Base-by-base conservation (phyloP, 1,140 invertebrate genomes). In the Bilobella aurantiaca region DNA sequence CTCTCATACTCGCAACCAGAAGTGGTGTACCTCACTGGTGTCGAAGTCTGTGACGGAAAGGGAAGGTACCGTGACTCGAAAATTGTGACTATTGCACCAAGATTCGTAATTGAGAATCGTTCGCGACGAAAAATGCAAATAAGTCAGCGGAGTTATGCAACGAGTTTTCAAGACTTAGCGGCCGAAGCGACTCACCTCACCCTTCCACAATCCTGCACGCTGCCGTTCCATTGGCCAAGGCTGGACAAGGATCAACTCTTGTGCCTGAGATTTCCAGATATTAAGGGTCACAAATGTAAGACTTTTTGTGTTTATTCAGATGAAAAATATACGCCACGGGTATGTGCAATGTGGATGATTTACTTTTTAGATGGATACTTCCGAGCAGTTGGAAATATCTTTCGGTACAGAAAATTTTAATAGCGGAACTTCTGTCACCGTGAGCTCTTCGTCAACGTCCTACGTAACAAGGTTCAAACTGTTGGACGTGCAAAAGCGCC, bases 161-260 rank as follows among this genome's bases (percentile, higher is more conserved):
- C 84, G 0, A 82, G 81, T 32, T 74, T 83, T 47, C 79, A 81
- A 70, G 83, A 88, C 78, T 84, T 83, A 0, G 83, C 82, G 73
- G 84, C 84, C 63, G 77, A 82, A 76, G 78, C 84, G 49, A 85
- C 86, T 42, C 84, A 88, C 77, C 79, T 93, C 74, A 84, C 83
- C 66, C 87, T 91, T 1, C 85, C 92, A 66, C 85, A 92, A 1
- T 87, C 89, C 66, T 95, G 89, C 76, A 89, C 88, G 75, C 85
- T 97, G 76, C 87, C 95, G 16, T 99, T 93, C 78, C 93, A 97
- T 79, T 97, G 94, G 94, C 87, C 93, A 32, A 83, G 91, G 67
- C 81, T 88, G 70, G 92, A 96, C 74, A 86, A 88, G 69, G 90
- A 93, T 73, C 88, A 89, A 74, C 78, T 96, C 56, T 79, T 99